Evolutionary conservation across 2,888 invertebrate species (phyloP).

Genomic region (Andrena bucephala): DNA sequence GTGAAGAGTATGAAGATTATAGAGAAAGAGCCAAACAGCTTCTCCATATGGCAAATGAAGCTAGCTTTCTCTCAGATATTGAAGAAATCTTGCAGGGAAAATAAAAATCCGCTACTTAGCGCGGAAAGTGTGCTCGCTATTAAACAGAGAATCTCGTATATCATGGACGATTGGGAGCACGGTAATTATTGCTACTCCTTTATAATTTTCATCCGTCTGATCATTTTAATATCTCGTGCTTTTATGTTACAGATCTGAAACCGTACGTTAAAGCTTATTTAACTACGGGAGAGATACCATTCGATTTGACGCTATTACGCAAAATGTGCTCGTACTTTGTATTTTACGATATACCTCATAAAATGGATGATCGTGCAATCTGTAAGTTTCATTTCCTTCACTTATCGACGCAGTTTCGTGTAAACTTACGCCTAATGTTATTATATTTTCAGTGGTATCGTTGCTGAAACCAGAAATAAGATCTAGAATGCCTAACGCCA

Average conservation of each 20-base stretch:
- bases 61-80: slow-evolving; percentile 87
- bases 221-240: neutral
- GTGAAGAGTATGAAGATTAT: slow-evolving; percentile 87
- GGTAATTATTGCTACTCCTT: slow-evolving; percentile 73
- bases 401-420: no score
- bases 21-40: slow-evolving; percentile 86
- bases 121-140: slow-evolving; percentile 88
- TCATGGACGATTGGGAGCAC: slow-evolving; percentile 87
- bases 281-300: slow-evolving; percentile 83
- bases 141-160: slow-evolving; percentile 86
- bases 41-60: slow-evolving; percentile 92
- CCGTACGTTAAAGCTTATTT: slow-evolving; percentile 86
- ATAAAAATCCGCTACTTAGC: slow-evolving; percentile 86
- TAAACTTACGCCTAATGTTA: slow-evolving; percentile 17
- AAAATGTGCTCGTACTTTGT: slow-evolving; percentile 87
- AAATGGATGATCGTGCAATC: slow-evolving; percentile 76
- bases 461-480: slow-evolving; percentile 65
- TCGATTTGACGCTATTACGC: slow-evolving; percentile 83
- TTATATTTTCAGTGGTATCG: slow-evolving; percentile 70
- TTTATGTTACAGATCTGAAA: slow-evolving; percentile 80
- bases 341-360: slow-evolving; percentile 87
- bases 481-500: slow-evolving; percentile 67
- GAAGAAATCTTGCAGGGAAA: slow-evolving; percentile 82
- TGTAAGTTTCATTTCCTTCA: slow-evolving; percentile 71
- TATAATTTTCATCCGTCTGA: slow-evolving; percentile 16